These are phyloP conservation scores for Branchipolynoe longqiensis DNA, from an alignment of 2,888 invertebrate genomes.

Conservation along the genomic window DNA sequence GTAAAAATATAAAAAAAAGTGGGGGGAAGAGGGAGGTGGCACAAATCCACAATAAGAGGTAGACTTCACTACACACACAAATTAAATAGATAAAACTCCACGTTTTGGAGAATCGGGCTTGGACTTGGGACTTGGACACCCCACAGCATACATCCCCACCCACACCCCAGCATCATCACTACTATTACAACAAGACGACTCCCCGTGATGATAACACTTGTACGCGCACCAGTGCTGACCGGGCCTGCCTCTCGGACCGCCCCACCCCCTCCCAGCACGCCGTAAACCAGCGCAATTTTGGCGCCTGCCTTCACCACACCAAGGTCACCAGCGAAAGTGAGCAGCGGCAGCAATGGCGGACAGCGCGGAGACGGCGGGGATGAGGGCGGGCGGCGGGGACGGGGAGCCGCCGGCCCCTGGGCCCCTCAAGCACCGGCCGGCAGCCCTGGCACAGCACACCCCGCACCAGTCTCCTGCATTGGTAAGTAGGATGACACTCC, in stretches of 20 bases:
- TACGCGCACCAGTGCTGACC: not conserved
- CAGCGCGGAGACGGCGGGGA: not conserved
- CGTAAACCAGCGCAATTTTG: not conserved
- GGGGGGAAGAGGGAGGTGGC: too few relatives aligned
- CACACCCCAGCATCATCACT: too few relatives aligned
- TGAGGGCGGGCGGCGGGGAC: not conserved
- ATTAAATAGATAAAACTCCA: too few relatives aligned
- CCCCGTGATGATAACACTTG: not conserved
- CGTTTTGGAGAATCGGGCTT: too few relatives aligned
- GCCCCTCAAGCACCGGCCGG: conserved; percentile 38
- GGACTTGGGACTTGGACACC: too few relatives aligned
- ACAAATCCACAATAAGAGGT: too few relatives aligned
- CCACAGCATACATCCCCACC: too few relatives aligned
- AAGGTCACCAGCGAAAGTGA: conserved; percentile 11
- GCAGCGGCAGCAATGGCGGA: conserved; percentile 21
- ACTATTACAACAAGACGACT: too few relatives aligned
- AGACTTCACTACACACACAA: too few relatives aligned
- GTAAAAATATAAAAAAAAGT: too few relatives aligned
- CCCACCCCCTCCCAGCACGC: conserved; percentile 11
- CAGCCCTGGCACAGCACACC: conserved; percentile 30
- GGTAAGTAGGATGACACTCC: too few relatives aligned
- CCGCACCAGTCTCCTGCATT: conserved; percentile 50
- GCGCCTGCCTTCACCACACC: not conserved
- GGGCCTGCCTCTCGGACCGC: not conserved
- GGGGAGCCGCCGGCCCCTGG: not conserved